Conservation (phyloP, 2,888 invertebrate species). For the Lasioglossum zephyrum region DNA sequence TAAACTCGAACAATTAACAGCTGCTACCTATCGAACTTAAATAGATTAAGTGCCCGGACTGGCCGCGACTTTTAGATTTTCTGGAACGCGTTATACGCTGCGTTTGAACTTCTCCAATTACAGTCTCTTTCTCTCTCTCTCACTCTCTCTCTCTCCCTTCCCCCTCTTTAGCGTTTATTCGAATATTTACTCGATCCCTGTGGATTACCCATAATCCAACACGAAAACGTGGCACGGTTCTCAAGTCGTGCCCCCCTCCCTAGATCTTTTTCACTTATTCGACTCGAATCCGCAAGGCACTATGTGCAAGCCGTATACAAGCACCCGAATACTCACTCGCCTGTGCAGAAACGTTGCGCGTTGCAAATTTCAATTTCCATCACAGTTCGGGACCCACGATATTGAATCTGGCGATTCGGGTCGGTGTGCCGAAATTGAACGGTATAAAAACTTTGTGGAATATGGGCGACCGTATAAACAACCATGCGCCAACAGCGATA, state of each 20-base stretch:
- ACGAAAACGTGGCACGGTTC: conserved; percentile 5
- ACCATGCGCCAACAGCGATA: not conserved
- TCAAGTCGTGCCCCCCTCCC: conserved; percentile 7
- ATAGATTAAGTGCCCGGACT: conserved; percentile 12
- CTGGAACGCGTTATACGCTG: not conserved
- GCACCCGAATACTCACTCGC: not conserved
- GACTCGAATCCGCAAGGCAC: conserved; percentile 28
- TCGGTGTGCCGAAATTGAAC: conserved; percentile 33
- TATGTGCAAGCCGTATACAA: not conserved
- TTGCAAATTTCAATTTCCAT: conserved; percentile 64
- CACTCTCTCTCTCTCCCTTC: not conserved
- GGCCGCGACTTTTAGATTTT: conserved; percentile 10
- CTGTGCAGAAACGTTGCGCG: conserved; percentile 22
- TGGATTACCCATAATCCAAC: conserved; percentile 26
- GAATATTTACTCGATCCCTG: conserved; percentile 16
- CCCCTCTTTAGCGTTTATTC: not conserved
- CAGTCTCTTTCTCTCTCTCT: not conserved
- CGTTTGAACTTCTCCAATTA: not conserved
- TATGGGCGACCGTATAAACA: conserved; percentile 36
- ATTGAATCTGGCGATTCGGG: conserved; percentile 56
- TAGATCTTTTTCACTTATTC: conserved; percentile 38
- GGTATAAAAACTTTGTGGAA: conserved; percentile 49
- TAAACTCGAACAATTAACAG: conserved; percentile 41
- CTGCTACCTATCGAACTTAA: conserved; percentile 26
- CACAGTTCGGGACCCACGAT: conserved; percentile 48